A percentile compares a stretch with the other conserved stretches of the same genome.
phyloP scores from a whole-genome alignment of 1,140 invertebrate genomes.

The Battus philenor region DNA sequence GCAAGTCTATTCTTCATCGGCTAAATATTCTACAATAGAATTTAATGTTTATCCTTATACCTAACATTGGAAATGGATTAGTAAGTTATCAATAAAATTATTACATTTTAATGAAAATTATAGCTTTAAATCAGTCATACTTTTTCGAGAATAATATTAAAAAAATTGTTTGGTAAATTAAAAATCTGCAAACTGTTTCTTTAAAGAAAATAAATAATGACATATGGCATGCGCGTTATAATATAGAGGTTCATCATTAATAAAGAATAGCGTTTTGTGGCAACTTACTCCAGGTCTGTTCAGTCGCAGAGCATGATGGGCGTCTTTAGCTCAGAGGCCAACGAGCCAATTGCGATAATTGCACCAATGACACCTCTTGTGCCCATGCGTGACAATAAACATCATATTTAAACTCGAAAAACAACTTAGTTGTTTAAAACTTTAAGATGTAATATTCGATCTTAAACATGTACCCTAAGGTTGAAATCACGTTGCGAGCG shows the following conservation, averaged over 20 bases:
- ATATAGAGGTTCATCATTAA: not conserved
- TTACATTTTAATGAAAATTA: no score
- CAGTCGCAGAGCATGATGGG: constrained; percentile 40
- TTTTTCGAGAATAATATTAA: no score
- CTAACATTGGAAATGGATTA: no score
- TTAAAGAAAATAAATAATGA: no score
- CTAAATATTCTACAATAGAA: no score
- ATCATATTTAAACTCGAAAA: constrained; percentile 22
- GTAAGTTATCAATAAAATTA: no score
- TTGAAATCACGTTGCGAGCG: not conserved
- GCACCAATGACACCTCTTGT: constrained; percentile 57
- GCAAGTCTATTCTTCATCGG: no score
- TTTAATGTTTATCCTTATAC: no score
- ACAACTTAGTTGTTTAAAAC: constrained; percentile 25
- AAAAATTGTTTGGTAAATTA: no score
- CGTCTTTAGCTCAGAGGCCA: constrained; percentile 59
- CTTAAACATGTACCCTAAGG: not conserved
- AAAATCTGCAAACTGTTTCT: no score
- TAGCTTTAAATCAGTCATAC: not conserved
- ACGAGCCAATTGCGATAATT: constrained; percentile 73
- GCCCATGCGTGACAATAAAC: constrained; percentile 48
- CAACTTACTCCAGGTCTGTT: constrained; percentile 12
- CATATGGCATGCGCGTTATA: no score
- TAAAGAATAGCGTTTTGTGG: constrained; percentile 5
- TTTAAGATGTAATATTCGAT: not conserved